Base-by-base conservation (phyloP, 2,888 invertebrate species). In the Apoderus coryli region DNA sequence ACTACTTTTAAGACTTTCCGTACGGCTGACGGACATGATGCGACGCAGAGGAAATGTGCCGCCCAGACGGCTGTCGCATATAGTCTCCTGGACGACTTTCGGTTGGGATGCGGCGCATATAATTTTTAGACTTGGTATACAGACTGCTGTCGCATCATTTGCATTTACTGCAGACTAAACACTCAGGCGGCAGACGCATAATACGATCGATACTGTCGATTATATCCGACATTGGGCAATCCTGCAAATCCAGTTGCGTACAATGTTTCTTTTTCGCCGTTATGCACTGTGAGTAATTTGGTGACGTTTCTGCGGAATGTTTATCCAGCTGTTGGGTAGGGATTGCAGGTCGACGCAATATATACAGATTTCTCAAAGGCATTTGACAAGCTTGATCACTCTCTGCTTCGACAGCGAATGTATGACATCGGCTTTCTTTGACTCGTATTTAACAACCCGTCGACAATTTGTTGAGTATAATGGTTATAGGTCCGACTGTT, bases 221-320 rank as follows among this genome's bases (percentile, higher is more conserved):
- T 22, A 31, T 34, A 15, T 34, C 27, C 34, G 34, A 34, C 30
- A 30, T 34, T 27, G 27, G 34, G 30, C 30, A 25, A 34, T 30
- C 22, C 27, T 22, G 34, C 30, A 34, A 30, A 15, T 25, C 15
- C 34, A 30, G 26, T 29, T n/a, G 22, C n/a, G n/a, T n/a, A n/a
- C n/a, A n/a, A n/a, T n/a, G n/a, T n/a, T n/a, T n/a, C n/a, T n/a
- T n/a, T n/a, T n/a, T n/a, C n/a, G n/a, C n/a, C n/a, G n/a, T n/a
- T n/a, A n/a, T n/a, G n/a, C n/a, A n/a, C n/a, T n/a, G n/a, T n/a
- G n/a, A n/a, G n/a, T n/a, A n/a, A n/a, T n/a, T n/a, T n/a, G n/a
- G n/a, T n/a, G n/a, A n/a, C n/a, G n/a, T n/a, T n/a, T n/a, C n/a
- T n/a, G n/a, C n/a, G n/a, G n/a, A n/a, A n/a, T n/a, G n/a, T n/a